Percentiles rank a stretch among this genome's conserved stretches.
Conservation (phyloP, 2,113 vertebrate genomes). For the Seriola rivoliana region DNA sequence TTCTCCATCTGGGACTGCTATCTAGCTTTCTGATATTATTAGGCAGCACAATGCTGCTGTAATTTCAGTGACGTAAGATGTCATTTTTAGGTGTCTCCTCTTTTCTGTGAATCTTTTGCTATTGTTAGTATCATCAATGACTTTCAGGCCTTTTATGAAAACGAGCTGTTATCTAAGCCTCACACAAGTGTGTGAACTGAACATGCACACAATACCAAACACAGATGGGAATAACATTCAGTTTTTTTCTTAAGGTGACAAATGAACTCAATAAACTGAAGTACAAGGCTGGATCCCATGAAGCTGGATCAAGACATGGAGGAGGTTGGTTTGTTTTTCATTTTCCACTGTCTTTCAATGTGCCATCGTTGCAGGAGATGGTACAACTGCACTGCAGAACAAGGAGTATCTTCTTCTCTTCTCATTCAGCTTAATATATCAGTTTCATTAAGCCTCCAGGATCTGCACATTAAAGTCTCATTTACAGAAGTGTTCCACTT, state of each 20-base stretch:
- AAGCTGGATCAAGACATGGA: slow-evolving; percentile 77
- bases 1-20: neutral
- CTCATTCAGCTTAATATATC: neutral
- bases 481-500: slow-evolving; percentile 52
- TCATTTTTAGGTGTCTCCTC: neutral
- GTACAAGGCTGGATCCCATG: slow-evolving; percentile 93
- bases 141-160: slow-evolving; percentile 17
- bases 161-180: neutral
- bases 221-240: slow-evolving; percentile 16
- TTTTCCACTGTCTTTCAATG: neutral
- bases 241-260: slow-evolving; percentile 82
- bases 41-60: neutral
- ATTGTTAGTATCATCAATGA: slow-evolving; percentile 16
- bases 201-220: neutral
- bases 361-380: neutral
- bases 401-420: neutral
- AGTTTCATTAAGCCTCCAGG: slow-evolving; percentile 1
- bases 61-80: neutral
- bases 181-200: neutral
- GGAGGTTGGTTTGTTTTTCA: slow-evolving; percentile 68
- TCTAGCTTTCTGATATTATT: neutral
- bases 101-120: slow-evolving; percentile 1
- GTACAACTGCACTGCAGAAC: neutral
- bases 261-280: slow-evolving; percentile 96
- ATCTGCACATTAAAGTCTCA: slow-evolving; percentile 35